Evolutionary conservation across 2,797 vertebrate species (phyloP), one percentile per base, ranked within the genome.

Genomic region (Pseudochirops corinnae): DNA sequence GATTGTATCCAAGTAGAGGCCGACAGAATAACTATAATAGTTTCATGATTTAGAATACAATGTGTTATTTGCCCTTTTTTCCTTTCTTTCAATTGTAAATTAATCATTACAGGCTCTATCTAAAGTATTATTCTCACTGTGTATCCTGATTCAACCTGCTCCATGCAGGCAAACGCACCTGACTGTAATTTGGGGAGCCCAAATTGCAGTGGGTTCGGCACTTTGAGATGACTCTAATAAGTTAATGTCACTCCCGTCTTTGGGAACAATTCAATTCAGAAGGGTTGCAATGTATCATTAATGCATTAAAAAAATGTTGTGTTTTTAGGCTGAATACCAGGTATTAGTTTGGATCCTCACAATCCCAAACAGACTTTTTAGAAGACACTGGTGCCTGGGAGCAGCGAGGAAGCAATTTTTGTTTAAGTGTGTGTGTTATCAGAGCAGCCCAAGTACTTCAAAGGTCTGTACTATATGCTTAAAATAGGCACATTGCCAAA

Each of bases 401-500:
- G 95, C 96, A 97, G 96, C 0, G 18, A 97, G 96, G 97, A 97
- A 96, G 95, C 91, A 94, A 94, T 97, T 97, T 94, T 87, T 94
- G 60, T 95, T 94, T 91, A 94, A 97, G 97, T 97, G 97, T 98
- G 96, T 93, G 97, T 67, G 18, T 97, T 98, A 97, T 98, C 98
- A 98, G 98, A 96, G 29, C 96, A 96, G 96, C 96, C 98, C 93
- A 94, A 97, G 96, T 96, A 98, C 98, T 98, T 98, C 97, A 96
- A 94, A 98, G 98, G 97, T 98, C 98, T 98, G 94, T n/a, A 95
- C 96, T 96, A 96, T 96, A 98, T 97, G 97, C 98, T 98, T 97
- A 98, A 98, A 98, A 98, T 98, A 98, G 98, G 98, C 98, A 98
- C 97, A 97, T 98, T 98, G 98, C 98, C 98, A 98, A 98, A 98